Base-by-base conservation (phyloP, 2,797 vertebrate genomes). In the Eupleurogrammus muticus region DNA sequence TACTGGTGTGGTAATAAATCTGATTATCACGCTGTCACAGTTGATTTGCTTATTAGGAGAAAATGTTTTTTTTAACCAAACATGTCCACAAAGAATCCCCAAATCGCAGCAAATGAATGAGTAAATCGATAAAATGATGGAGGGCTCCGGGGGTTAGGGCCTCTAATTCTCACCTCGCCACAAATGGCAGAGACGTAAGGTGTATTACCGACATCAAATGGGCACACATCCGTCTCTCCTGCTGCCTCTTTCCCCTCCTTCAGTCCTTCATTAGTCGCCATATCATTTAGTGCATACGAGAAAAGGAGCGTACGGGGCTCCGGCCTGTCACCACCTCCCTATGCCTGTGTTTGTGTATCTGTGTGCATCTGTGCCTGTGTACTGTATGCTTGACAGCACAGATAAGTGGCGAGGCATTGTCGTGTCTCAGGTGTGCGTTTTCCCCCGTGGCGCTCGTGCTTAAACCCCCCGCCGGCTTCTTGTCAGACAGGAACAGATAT, bases 391-490 rank as follows among this genome's bases (percentile, higher is more conserved):
- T 86, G 74, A 85, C 73, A 83, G 70, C 59, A 71, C 55, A 80
- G 80, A 84, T 89, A 77, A 86, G 63, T 10, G 12, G 8, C 55
- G 66, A 55, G 66, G 75, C 58, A 61, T 71, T 61, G 75, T 60
- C 6, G 36, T 59, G 80, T 81, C 82, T 82, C 74, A 81, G 88
- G 77, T 84, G 87, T 80, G 70, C 56, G 54, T 49, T 49, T n/a
- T 75, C 72, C 79, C 83, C 73, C 11, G 60, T 56, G 82, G 72
- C 11, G n/a, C 40, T 81, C 80, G 64, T 78, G 80, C 66, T 76
- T 55, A 71, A 70, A 42, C 70, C 70, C 48, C 52, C 56, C 16
- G 24, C 19, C 1, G 49, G 70, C 66, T 59, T 38, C 67, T 66
- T 35, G 20, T 74, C 70, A 70, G 75, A 76, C 65, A 66, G 71